Evolutionary conservation across 1,140 invertebrate species (phyloP).

Genomic region (Pristionchus pacificus): DNA sequence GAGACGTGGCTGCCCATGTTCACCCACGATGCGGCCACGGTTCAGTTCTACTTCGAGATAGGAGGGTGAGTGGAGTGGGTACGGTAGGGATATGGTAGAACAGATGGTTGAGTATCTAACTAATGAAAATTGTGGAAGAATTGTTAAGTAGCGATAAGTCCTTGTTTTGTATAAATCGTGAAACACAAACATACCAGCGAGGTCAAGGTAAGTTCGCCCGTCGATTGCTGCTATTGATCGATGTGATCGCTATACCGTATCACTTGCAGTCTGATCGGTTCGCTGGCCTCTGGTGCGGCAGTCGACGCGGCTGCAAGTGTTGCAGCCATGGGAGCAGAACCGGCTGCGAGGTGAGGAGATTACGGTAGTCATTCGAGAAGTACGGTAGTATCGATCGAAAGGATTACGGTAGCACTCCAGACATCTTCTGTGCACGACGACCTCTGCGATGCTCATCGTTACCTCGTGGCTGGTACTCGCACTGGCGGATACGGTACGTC

Average conservation of each 20-base stretch:
- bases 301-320: conserved; percentile 3
- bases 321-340: not conserved
- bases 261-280: conserved; percentile 5
- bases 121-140: no score
- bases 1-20: conserved; percentile 25
- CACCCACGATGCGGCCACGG: conserved; percentile 1
- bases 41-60: conserved; percentile 12
- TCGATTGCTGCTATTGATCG: no score
- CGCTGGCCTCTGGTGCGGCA: conserved; percentile 7
- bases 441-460: not conserved
- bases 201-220: no score
- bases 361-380: not conserved
- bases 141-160: no score
- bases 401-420: not conserved
- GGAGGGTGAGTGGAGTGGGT: conserved; percentile 9
- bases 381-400: not conserved
- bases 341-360: not conserved
- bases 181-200: no score
- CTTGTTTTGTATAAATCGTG: no score
- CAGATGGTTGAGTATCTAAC: no score
- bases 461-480: not conserved
- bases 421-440: not conserved
- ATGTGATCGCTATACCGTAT: not conserved
- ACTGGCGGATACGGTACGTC: not conserved
- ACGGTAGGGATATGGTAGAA: not conserved